phyloP scores from a whole-genome alignment of 2,113 vertebrate species.

The Ctenodactylus gundi region DNA sequence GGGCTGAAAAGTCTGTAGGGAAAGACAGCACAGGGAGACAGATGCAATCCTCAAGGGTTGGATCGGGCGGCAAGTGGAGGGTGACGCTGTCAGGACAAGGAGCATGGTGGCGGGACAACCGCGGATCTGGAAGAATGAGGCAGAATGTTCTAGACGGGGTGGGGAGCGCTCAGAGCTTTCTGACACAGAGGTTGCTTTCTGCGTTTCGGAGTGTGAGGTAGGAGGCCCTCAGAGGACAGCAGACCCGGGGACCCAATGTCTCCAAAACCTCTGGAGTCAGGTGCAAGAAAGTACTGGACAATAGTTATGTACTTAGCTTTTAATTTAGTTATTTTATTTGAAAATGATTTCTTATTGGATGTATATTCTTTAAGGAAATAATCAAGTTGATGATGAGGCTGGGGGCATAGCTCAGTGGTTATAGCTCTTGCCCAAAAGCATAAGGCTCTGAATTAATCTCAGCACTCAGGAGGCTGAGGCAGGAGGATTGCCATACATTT shows the following conservation, averaged over 20 bases:
- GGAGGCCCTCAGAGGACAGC: neutral
- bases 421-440: too few relatives aligned
- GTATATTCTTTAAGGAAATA: neutral
- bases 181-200: neutral
- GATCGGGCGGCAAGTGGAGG: neutral
- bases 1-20: neutral
- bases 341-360: neutral
- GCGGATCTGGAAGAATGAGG: neutral
- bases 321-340: neutral
- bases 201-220: neutral
- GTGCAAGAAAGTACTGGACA: neutral
- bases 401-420: too few relatives aligned
- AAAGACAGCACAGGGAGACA: neutral
- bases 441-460: too few relatives aligned
- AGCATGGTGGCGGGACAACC: too few relatives aligned
- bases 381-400: too few relatives aligned
- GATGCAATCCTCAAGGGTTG: accelerated
- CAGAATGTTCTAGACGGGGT: neutral
- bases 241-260: neutral
- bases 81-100: too few relatives aligned
- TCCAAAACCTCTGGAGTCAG: neutral
- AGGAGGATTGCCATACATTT: too few relatives aligned
- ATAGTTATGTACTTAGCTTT: neutral
- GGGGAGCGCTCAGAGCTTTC: neutral
- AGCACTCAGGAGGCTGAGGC: too few relatives aligned